Base-by-base conservation (phyloP, 2,797 vertebrate genomes). In the Intellagama lesueurii region DNA sequence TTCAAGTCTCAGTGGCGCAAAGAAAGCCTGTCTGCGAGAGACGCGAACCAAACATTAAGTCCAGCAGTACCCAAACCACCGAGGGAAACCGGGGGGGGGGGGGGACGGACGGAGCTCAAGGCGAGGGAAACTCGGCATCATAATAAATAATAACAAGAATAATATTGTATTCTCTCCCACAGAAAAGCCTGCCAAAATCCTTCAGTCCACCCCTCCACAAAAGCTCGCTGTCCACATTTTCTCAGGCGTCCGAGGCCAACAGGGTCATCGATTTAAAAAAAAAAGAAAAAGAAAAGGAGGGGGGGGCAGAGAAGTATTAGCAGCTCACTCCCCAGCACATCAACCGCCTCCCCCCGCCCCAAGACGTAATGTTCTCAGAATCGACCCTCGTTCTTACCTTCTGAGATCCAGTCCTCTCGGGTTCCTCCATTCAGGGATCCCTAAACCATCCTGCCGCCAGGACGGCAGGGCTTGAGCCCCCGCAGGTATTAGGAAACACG, bases 401-500 rank as follows among this genome's bases (percentile, higher is more conserved):
- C 69, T 17, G 60, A 76, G 85, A 56, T 72, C 81, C 89, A 40
- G 69, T 68, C 49, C 85, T 49, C 32, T 19, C 72, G n/a, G 40
- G 66, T 49, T 68, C 81, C 81, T 83, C 87, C 87, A 89, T 89
- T 9, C 87, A 83, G 83, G 72, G 70, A 24, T 35, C 80, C 66
- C 87, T 86, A 86, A 52, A 76, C 86, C 90, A 88, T 88, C 69
- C 86, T 19, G 86, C 56, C 75, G 68, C 69, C 73, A 28, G 72
- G 49, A 52, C 72, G 69, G 83, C 88, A 81, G 85, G 85, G 88
- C 88, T 75, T 1, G 40, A 80, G 68, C 73, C 85, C 90, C 82
- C 88, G 60, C 76, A 94, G 94, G 92, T 94, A 89, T 93, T 44
- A 16, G 68, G 81, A 75, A 88, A 80, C 83, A 76, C 83, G 90